phyloP scores from a whole-genome alignment of 1,140 invertebrate species.

The Varroa destructor region DNA sequence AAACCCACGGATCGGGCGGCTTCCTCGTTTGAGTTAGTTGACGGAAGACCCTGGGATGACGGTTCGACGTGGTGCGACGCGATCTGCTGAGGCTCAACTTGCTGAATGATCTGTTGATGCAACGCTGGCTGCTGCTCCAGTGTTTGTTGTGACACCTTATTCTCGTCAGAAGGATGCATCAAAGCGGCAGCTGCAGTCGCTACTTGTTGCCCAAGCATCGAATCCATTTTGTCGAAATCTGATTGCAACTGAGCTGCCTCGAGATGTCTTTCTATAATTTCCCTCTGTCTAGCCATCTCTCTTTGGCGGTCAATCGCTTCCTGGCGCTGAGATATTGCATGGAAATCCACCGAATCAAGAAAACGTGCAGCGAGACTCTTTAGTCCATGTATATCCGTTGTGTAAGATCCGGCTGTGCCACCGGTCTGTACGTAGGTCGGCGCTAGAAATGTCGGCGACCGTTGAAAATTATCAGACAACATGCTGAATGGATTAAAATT shows the following conservation, averaged over 20 bases:
- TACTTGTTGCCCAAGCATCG: neutral
- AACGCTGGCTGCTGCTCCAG: too few species aligned
- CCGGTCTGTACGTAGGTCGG: neutral
- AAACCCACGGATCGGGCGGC: too few species aligned
- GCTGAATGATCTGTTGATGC: too few species aligned
- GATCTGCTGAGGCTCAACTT: too few species aligned
- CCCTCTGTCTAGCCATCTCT: conserved; percentile 16
- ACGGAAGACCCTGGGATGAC: too few species aligned
- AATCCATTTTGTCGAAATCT: conserved; percentile 24
- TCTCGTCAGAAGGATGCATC: too few species aligned
- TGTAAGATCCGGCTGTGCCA: neutral
- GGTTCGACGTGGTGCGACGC: too few species aligned
- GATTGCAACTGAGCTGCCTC: conserved; percentile 6
- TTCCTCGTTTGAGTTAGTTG: too few species aligned
- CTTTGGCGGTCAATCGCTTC: conserved; percentile 13
- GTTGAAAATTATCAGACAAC: neutral
- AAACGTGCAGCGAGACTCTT: conserved; percentile 13
- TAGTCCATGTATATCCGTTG: conserved; percentile 4
- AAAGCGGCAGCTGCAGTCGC: neutral
- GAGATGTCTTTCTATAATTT: conserved; percentile 3
- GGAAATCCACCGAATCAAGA: conserved; percentile 1
- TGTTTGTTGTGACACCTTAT: too few species aligned
- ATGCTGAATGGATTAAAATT: too few species aligned
- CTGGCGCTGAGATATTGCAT: conserved; percentile 12
- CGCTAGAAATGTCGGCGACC: neutral